phyloP scores from a whole-genome alignment of 2,888 invertebrate genomes.

The Cataglyphis livida region DNA sequence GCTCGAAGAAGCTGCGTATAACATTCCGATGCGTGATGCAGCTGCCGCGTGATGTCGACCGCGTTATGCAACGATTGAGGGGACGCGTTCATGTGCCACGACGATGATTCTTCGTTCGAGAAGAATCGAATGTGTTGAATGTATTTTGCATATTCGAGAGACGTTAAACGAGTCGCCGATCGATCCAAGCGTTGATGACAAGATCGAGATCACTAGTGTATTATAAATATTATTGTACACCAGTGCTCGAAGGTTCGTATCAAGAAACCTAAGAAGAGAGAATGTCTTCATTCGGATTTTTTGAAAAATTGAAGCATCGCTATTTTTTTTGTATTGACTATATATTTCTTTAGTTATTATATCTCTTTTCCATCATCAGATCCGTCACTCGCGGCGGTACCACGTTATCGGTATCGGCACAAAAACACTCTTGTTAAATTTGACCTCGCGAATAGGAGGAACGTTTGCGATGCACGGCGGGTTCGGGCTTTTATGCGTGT shows the following conservation, averaged over 20 bases:
- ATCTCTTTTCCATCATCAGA: not conserved
- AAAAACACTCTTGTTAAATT: conserved; percentile 22
- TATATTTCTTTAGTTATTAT: not conserved
- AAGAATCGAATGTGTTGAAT: not conserved
- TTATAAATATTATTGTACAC: not conserved
- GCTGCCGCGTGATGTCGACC: conserved; percentile 55
- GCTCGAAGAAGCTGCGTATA: not conserved
- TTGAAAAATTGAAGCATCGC: not conserved
- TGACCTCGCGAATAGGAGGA: not conserved
- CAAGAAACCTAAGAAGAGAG: not conserved
- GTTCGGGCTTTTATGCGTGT: conserved; percentile 52
- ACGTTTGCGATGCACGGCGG: conserved; percentile 13
- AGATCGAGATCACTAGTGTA: not conserved
- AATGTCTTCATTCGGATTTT: not conserved
- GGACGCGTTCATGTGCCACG: conserved; percentile 14
- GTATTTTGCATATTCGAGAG: not conserved
- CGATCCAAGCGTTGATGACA: not conserved
- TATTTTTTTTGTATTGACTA: not conserved
- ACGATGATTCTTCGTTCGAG: conserved; percentile 29
- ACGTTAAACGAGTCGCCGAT: not conserved
- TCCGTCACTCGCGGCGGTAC: conserved; percentile 32
- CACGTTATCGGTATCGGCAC: conserved; percentile 21
- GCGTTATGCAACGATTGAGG: conserved; percentile 64
- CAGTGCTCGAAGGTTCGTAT: not conserved
- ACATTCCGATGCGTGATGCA: conserved; percentile 36